A percentile compares a stretch with the other conserved stretches of the same genome.
These are phyloP conservation scores for Rhyacophila evoluta DNA, from an alignment of 2,888 invertebrate genomes.

Conservation along the genomic window DNA sequence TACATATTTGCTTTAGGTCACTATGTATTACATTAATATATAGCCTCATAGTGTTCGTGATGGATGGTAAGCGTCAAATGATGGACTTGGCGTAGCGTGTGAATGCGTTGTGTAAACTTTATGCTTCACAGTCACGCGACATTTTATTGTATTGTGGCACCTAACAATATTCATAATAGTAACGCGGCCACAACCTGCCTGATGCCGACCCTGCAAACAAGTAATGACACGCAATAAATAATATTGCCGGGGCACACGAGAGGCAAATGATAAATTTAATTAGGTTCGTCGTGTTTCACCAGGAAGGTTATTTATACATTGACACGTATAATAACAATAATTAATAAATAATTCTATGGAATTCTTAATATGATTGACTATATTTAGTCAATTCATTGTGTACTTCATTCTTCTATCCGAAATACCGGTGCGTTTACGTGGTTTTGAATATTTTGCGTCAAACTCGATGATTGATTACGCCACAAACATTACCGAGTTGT, in stretches of 20 bases:
- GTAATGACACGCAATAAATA: neutral
- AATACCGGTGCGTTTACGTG: no score
- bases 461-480: no score
- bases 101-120: neutral
- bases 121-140: neutral
- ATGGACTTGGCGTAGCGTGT: neutral
- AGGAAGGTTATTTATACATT: no score
- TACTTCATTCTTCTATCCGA: no score
- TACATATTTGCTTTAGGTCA: no score
- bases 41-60: neutral
- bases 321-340: no score
- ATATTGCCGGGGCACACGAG: neutral
- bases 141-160: neutral
- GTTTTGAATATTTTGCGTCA: no score
- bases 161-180: slow-evolving; percentile 7
- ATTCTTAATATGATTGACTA: no score
- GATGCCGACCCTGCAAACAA: neutral
- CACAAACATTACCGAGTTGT: no score
- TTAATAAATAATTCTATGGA: no score
- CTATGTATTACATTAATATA: no score
- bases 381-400: no score
- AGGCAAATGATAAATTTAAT: neutral
- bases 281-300: neutral
- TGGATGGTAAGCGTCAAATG: neutral
- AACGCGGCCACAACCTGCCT: neutral